Evolutionary conservation across 2,797 vertebrate genomes (phyloP), one percentile per base, ranked within the genome.

Genomic region (Ataeniobius toweri): DNA sequence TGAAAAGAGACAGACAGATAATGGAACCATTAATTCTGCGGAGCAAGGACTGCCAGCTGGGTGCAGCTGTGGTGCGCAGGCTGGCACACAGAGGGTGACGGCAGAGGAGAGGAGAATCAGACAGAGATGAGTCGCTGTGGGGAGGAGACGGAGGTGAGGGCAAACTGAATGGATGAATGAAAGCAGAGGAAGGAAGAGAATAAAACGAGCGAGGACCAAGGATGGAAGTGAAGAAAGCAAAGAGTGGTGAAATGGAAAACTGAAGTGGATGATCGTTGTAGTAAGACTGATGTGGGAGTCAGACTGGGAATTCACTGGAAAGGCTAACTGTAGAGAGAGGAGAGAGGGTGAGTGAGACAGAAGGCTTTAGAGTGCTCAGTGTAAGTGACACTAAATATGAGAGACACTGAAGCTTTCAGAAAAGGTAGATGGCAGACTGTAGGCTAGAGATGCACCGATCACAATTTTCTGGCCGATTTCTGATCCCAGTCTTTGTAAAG

Each of bases 21-120:
- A 94, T 92, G 91, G 83, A 83, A 85, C 88, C 91, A 92, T 93
- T 94, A 92, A 92, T 93, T 92, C 89, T 92, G 85, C 82, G 74
- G 85, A 83, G 89, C 84, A 86, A 92, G 82, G 79, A 80, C 86
- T 90, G 93, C 93, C 91, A 92, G 89, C 91, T 82, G 88, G 86
- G 89, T 88, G 91, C 91, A 93, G 92, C 89, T 94, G 93, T 28
- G 6, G 78, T 78, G 92, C 87, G 81, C 88, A 89, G 86, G 80
- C 89, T 88, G 90, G 83, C 90, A 91, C 86, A 78, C 86, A 82
- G 75, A 80, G 88, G 83, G 80, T 9, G 74, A 74, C 13, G 70
- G 73, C 6, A 1, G 74, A 61, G 46, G 24, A 70, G 48, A 39
- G 51, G 73, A 61, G 79, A 63, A 28, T 50, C 70, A 28, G 80